phyloP scores from a whole-genome alignment of 2,797 vertebrate species.

The Brachyrhaphis roseni region DNA sequence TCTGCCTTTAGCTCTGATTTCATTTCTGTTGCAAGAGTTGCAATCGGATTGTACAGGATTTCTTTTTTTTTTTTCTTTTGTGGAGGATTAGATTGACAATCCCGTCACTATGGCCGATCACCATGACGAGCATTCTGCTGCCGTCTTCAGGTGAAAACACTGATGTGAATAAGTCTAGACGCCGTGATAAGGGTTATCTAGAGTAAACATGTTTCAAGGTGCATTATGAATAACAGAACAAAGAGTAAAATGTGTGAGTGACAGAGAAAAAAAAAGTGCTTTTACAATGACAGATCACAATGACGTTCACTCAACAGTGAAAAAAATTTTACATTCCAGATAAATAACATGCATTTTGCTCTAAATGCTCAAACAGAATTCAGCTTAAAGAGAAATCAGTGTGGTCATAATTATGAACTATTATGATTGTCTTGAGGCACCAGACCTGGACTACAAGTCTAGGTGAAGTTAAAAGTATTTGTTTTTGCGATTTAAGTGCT shows the following conservation, averaged over 20 bases:
- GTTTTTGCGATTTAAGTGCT: background rate
- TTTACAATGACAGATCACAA: background rate
- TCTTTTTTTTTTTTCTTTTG: background rate
- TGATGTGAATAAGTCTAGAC: background rate
- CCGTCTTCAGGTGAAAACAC: conserved; percentile 11
- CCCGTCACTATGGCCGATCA: conserved; percentile 25
- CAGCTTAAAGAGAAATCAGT: background rate
- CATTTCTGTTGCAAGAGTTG: conserved; percentile 27
- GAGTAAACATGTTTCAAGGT: background rate
- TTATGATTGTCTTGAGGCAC: too few species aligned
- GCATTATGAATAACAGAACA: background rate
- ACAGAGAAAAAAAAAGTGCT: background rate
- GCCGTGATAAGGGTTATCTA: background rate
- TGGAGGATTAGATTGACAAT: conserved; percentile 15
- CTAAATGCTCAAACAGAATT: background rate
- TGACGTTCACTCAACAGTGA: background rate
- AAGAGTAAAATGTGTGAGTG: background rate
- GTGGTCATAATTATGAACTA: background rate
- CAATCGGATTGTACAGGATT: conserved; percentile 25
- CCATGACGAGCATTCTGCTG: conserved; percentile 17
- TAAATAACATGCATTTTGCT: background rate
- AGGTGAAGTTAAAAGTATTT: background rate
- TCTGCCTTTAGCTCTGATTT: conserved; percentile 31
- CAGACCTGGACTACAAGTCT: background rate
- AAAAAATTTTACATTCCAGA: background rate